Evolutionary conservation across 2,888 invertebrate species (phyloP).

Genomic region (Drosophila basisetae): DNA sequence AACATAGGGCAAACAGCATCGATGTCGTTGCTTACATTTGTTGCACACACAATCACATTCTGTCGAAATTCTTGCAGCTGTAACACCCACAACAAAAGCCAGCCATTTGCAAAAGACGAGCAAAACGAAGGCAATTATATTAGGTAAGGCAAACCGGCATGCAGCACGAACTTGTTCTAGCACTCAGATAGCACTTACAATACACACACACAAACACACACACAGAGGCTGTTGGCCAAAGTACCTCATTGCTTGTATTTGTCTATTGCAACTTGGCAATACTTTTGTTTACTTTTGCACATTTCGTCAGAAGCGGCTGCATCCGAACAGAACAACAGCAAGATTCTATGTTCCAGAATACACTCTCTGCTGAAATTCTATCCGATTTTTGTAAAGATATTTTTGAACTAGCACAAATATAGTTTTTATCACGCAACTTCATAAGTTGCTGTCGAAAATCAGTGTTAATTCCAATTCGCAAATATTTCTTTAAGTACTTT

Average conservation of each 20-base stretch:
- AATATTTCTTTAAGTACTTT: background rate
- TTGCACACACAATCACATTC: conserved; percentile 46
- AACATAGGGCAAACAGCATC: conserved; percentile 48
- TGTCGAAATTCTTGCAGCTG: conserved; percentile 48
- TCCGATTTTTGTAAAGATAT: background rate
- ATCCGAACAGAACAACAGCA: conserved; percentile 15
- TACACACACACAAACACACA: conserved; percentile 17
- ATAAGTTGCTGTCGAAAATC: background rate
- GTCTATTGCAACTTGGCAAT: conserved; percentile 74
- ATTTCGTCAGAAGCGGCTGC: conserved; percentile 56
- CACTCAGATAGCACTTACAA: conserved; percentile 56
- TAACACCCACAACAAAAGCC: conserved; percentile 53
- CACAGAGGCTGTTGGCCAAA: conserved; percentile 36
- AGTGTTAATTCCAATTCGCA: background rate
- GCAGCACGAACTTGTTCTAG: conserved; percentile 62
- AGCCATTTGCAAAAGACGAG: conserved; percentile 38
- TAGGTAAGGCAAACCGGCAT: conserved; percentile 58
- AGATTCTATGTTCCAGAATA: conserved; percentile 28
- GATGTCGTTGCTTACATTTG: conserved; percentile 72
- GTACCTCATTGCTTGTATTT: conserved; percentile 61
- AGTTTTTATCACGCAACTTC: background rate
- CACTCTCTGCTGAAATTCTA: background rate
- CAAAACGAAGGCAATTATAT: conserved; percentile 77
- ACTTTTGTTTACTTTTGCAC: conserved; percentile 81
- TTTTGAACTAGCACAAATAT: background rate